phyloP scores from a whole-genome alignment of 1,140 invertebrate genomes.

The Ceratosolen solmsi region DNA sequence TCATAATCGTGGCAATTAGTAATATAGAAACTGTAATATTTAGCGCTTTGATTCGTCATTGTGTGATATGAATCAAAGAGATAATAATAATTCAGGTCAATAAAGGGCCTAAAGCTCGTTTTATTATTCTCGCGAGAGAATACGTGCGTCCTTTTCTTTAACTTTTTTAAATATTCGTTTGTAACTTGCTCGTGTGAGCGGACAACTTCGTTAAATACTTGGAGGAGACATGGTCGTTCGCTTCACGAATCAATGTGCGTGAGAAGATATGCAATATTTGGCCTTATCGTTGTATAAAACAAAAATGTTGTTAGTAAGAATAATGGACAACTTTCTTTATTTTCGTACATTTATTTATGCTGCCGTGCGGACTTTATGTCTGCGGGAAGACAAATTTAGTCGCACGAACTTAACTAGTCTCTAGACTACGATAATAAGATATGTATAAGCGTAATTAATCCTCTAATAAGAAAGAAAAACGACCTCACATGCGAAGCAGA shows the following conservation, averaged over 20 bases:
- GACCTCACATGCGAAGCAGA: neutral
- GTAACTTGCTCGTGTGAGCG: neutral
- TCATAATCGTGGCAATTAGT: too few relatives aligned
- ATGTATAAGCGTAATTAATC: neutral
- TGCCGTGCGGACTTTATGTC: neutral
- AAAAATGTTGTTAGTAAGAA: neutral
- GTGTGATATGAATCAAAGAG: neutral
- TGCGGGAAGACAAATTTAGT: too few relatives aligned
- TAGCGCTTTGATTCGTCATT: neutral
- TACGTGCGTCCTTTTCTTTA: neutral
- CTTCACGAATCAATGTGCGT: neutral
- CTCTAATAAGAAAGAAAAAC: neutral
- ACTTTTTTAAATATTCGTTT: neutral
- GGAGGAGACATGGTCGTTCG: neutral
- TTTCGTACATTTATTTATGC: slow-evolving; percentile 12
- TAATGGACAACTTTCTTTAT: slow-evolving; percentile 21
- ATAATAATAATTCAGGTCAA: neutral
- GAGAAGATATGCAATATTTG: neutral
- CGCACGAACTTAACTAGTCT: neutral
- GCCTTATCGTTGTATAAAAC: slow-evolving; percentile 25
- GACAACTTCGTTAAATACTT: neutral
- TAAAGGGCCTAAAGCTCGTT: neutral
- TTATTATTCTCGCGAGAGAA: neutral
- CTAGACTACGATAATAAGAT: neutral
- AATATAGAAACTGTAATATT: neutral